These are phyloP conservation scores for Caenorhabditis becei DNA, from an alignment of 2,888 invertebrate species.

Conservation along the genomic window DNA sequence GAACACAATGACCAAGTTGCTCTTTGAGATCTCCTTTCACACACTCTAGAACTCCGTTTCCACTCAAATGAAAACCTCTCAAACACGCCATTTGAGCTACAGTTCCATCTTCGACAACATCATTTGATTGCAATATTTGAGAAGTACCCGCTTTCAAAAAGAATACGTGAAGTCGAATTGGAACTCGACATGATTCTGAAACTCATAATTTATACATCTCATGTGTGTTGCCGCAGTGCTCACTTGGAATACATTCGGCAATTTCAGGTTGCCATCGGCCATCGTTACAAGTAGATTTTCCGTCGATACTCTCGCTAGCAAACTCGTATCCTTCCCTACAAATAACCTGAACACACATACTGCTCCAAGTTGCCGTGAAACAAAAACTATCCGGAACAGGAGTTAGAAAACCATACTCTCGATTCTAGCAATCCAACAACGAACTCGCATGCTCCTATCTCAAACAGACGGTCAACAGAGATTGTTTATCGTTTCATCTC, in stretches of 20 bases:
- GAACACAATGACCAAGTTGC: conserved; percentile 74
- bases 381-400: background rate
- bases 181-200: conserved; percentile 77
- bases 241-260: conserved; percentile 90
- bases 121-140: conserved; percentile 79
- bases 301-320: conserved; percentile 68
- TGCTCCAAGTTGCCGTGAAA: conserved; percentile 23
- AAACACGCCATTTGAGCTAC: conserved; percentile 71
- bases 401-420: too few relatives aligned
- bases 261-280: conserved; percentile 94
- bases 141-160: conserved; percentile 72
- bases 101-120: conserved; percentile 72
- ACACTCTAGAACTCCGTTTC: conserved; percentile 74
- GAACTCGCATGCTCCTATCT: too few relatives aligned
- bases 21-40: conserved; percentile 68
- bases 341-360: conserved; percentile 72
- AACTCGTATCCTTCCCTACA: conserved; percentile 76
- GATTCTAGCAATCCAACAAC: too few relatives aligned
- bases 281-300: conserved; percentile 90
- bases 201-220: background rate
- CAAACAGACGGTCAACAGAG: too few relatives aligned
- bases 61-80: conserved; percentile 65
- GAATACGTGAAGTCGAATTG: conserved; percentile 78
- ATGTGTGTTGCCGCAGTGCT: conserved; percentile 4
- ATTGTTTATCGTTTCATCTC: too few relatives aligned